Conservation (phyloP, 2,113 vertebrate species). For the Cavia aperea region DNA sequence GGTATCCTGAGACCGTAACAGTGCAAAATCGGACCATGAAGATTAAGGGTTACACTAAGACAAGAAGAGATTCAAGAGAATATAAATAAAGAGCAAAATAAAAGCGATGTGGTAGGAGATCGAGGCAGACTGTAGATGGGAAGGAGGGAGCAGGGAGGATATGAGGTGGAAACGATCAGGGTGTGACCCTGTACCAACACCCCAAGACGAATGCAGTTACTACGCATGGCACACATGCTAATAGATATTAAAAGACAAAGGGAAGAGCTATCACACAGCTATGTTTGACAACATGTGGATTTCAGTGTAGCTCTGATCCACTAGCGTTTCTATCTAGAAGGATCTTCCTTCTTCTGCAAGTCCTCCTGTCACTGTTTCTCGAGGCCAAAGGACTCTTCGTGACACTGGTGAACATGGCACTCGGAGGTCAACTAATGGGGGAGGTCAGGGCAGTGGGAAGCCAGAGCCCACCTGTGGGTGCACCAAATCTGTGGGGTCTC, state of each 20-base stretch:
- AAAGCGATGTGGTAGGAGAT: neutral
- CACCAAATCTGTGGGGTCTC: accelerated
- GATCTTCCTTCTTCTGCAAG: neutral
- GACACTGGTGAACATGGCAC: accelerated
- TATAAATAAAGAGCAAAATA: neutral
- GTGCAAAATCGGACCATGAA: neutral
- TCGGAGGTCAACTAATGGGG: neutral
- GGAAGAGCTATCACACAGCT: accelerated
- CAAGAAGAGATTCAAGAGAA: neutral
- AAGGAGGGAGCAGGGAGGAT: neutral
- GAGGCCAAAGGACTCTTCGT: neutral
- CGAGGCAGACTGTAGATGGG: neutral
- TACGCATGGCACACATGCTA: accelerated
- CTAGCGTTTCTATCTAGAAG: accelerated
- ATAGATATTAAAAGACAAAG: neutral
- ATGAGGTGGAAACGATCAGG: neutral
- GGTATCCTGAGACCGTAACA: neutral
- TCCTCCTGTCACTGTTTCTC: accelerated
- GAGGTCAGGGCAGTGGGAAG: accelerated
- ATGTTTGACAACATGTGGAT: accelerated
- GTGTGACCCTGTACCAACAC: neutral
- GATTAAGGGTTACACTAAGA: too few species aligned
- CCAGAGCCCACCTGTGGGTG: accelerated
- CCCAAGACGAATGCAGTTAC: neutral
- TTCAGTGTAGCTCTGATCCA: accelerated